A percentile compares a stretch with the other conserved stretches of the same genome.
phyloP scores from a whole-genome alignment of 2,113 vertebrate genomes.

The Catharus minimus region DNA sequence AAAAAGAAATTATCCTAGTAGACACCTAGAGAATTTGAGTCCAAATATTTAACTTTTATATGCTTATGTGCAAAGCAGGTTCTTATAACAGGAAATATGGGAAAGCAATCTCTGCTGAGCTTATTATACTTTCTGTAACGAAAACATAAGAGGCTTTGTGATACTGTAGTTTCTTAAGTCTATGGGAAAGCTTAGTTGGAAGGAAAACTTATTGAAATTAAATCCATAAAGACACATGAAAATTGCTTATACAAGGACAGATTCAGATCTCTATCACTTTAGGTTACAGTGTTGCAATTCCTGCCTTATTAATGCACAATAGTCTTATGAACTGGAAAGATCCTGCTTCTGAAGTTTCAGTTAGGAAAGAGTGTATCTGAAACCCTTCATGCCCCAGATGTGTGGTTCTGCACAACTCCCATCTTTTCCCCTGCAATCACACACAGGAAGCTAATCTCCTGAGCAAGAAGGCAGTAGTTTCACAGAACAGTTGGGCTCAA shows the following conservation, averaged over 20 bases:
- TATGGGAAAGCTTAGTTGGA: neutral
- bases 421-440: neutral
- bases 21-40: neutral
- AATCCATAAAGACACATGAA: neutral
- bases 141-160: neutral
- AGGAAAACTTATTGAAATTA: neutral
- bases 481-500: slow-evolving; percentile 45
- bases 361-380: neutral
- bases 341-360: neutral
- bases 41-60: neutral
- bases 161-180: neutral
- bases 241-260: neutral
- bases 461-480: slow-evolving; percentile 28
- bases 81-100: neutral
- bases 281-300: neutral
- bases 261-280: neutral
- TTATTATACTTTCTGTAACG: neutral
- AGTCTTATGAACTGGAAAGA: neutral
- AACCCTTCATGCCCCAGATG: neutral
- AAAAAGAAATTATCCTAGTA: neutral
- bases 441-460: neutral
- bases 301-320: neutral
- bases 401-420: neutral
- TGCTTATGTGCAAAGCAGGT: neutral
- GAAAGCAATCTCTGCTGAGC: neutral